Evolutionary conservation across 2,888 invertebrate genomes (phyloP), one percentile per base, ranked within the genome.

Genomic region (Aphidoletes aphidimyza): DNA sequence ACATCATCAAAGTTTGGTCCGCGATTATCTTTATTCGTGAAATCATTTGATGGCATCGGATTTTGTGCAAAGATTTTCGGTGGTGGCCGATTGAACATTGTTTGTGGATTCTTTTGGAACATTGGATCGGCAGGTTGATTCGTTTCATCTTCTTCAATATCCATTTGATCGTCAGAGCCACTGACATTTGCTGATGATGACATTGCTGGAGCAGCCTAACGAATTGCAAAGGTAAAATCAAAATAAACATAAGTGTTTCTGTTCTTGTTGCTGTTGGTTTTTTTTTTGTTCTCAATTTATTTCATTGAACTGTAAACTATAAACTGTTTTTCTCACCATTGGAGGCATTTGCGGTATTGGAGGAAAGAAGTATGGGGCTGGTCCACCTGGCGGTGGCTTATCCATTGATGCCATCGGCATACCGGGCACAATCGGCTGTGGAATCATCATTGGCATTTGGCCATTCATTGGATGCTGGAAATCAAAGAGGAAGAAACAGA

Each of bases 151-250:
- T 94, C 93, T 89, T 95, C 95, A 69, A 95, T 92, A 86, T 95
- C 95, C 95, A 95, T 95, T 84, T 94, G 94, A 87, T 95, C 95
- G 84, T 94, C 94, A 84, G 91, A 49, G 30, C 39, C 42, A 83
- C 30, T 45, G 6, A 42, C 22, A 45, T 83, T 84, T 84, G 84
- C 36, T 86, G 91, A 85, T 87, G 89, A 87, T 88, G 91, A 0
- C 87, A 89, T 87, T 86, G 88, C 85, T 0, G 87, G 86, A 85
- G 83, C 69, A 54, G 54, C 54, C 54, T 54, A 54, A 22, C 26
- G 5, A 54, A 22, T 54, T 5, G 2, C 2, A 5, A 47, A 47
- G 19, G 17, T 47, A 47, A 47, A 19, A 17, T 47, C 19, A 19
- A 19, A 5, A 47, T 2, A 47, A 5, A 47, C 2, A 2, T 47